These are phyloP conservation scores for Himalopsyche tibetana DNA, from an alignment of 2,888 invertebrate species.

Conservation along the genomic window DNA sequence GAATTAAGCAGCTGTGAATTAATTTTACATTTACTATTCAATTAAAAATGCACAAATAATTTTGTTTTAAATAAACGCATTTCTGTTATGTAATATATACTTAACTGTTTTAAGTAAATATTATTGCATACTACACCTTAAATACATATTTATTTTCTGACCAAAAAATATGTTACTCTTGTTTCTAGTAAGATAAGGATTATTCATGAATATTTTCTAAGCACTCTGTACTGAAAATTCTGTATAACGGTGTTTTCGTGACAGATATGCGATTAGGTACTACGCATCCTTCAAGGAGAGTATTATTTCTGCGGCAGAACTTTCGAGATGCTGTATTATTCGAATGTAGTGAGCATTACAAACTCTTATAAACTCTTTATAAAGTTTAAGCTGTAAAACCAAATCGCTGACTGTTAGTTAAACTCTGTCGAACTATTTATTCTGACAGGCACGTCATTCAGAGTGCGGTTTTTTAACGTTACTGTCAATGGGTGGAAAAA, in stretches of 20 bases:
- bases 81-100: too few species aligned
- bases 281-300: background rate
- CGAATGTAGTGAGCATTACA: background rate
- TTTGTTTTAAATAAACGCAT: too few species aligned
- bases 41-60: too few species aligned
- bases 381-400: constrained; percentile 31
- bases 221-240: background rate
- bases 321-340: constrained; percentile 14
- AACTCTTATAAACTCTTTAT: constrained; percentile 21
- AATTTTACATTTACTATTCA: too few species aligned
- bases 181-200: too few species aligned
- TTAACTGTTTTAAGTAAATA: too few species aligned
- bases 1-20: too few species aligned
- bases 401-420: constrained; percentile 16
- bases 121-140: too few species aligned
- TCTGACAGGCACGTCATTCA: background rate
- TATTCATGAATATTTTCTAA: background rate
- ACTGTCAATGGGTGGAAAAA: background rate
- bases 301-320: constrained; percentile 2
- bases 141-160: too few species aligned
- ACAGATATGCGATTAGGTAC: constrained; percentile 16
- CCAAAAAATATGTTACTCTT: too few species aligned
- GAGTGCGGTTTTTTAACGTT: constrained; percentile 5
- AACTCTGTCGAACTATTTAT: constrained; percentile 23
- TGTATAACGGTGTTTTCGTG: constrained; percentile 8